Percentiles rank a stretch among this genome's conserved stretches.
phyloP scores from a whole-genome alignment of 1,140 invertebrate species.

The Pseudoatta argentina region DNA sequence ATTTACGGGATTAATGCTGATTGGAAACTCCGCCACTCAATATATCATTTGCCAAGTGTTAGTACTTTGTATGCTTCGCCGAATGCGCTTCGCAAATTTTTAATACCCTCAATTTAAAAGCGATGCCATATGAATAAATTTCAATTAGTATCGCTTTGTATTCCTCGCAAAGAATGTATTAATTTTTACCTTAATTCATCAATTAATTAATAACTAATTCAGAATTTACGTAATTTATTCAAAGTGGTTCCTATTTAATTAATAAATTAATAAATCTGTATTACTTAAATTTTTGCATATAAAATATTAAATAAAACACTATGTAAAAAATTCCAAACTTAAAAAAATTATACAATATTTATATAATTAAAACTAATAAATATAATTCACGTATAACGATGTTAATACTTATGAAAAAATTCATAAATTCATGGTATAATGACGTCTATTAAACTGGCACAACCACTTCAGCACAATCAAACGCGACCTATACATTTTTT shows the following conservation, averaged over 20 bases:
- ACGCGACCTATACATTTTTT: too few relatives aligned
- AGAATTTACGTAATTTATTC: background rate
- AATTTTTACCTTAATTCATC: slow-evolving; percentile 11
- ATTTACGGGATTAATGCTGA: slow-evolving; percentile 49
- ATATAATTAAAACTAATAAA: slow-evolving; percentile 1
- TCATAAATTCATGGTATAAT: background rate
- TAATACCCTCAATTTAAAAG: slow-evolving; percentile 10
- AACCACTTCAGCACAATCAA: too few relatives aligned
- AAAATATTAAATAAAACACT: slow-evolving; percentile 19
- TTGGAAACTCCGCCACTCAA: slow-evolving; percentile 36
- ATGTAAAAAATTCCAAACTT: background rate
- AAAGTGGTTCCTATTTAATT: background rate
- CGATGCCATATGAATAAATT: background rate
- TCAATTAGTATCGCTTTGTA: background rate
- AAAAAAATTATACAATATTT: background rate
- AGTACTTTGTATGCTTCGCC: background rate
- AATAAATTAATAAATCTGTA: slow-evolving; percentile 5
- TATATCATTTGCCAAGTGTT: slow-evolving; percentile 8
- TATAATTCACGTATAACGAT: background rate
- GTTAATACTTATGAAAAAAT: background rate
- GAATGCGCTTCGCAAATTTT: slow-evolving; percentile 12
- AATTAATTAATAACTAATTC: background rate
- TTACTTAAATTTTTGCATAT: slow-evolving; percentile 9
- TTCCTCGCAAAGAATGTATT: background rate
- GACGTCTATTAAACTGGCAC: background rate